phyloP scores from a whole-genome alignment of 2,797 vertebrate species.

The Labroides dimidiatus region DNA sequence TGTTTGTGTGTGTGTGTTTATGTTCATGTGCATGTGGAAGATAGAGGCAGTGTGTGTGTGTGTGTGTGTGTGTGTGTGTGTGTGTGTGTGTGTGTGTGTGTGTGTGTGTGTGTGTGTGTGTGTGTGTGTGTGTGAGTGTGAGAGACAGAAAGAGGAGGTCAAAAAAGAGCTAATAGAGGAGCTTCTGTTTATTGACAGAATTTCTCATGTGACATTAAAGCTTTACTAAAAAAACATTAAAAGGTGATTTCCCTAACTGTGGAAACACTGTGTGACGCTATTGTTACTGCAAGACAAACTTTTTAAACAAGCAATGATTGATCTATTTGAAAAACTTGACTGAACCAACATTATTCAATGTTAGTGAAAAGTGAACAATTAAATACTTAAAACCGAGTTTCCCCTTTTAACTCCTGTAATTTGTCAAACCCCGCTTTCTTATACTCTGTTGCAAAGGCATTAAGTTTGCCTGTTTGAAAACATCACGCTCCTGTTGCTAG shows the following conservation, averaged over 20 bases:
- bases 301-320: background rate
- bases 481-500: too few relatives aligned
- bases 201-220: slow-evolving; percentile 36
- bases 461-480: too few relatives aligned
- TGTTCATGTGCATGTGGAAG: slow-evolving; percentile 31
- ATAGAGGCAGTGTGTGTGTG: slow-evolving; percentile 37
- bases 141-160: slow-evolving; percentile 12
- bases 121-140: slow-evolving; percentile 21
- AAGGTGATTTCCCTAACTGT: background rate
- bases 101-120: slow-evolving; percentile 54
- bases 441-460: too few relatives aligned
- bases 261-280: background rate
- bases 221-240: background rate
- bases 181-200: slow-evolving; percentile 47
- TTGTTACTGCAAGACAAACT: too few relatives aligned
- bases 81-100: slow-evolving; percentile 50
- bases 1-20: slow-evolving; percentile 49
- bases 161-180: slow-evolving; percentile 24
- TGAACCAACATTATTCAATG: too few relatives aligned
- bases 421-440: too few relatives aligned
- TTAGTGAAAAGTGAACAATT: too few relatives aligned
- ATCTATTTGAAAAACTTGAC: background rate
- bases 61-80: slow-evolving; percentile 48
- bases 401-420: too few relatives aligned
- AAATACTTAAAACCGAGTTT: too few relatives aligned